These are phyloP conservation scores for Hydrolagus colliei DNA, from an alignment of 2,797 vertebrate genomes.

Conservation along the genomic window DNA sequence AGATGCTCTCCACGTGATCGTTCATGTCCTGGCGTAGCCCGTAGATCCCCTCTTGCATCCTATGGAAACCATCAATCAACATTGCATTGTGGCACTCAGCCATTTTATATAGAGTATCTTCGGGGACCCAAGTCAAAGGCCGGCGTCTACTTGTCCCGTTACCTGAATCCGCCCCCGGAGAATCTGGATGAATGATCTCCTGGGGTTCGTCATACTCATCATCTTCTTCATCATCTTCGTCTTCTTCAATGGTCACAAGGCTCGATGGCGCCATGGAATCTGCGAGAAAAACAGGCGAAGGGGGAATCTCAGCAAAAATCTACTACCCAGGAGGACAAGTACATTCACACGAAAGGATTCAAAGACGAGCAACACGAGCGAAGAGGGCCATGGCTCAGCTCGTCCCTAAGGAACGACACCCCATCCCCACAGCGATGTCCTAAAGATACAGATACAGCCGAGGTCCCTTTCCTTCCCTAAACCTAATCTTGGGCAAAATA, in stretches of 20 bases:
- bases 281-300: constrained; percentile 31
- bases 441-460: too few species aligned
- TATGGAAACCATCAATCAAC: constrained; percentile 30
- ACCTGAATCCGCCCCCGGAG: constrained; percentile 24
- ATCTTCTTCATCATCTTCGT: constrained; percentile 17
- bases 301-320: constrained; percentile 29
- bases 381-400: constrained; percentile 1
- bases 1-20: constrained; percentile 26
- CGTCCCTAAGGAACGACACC: too few species aligned
- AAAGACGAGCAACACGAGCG: background rate
- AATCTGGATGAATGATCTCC: constrained; percentile 28
- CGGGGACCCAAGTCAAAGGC: constrained; percentile 18
- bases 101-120: constrained; percentile 27
- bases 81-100: constrained; percentile 28
- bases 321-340: constrained; percentile 30
- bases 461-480: too few species aligned
- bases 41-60: constrained; percentile 28
- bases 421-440: too few species aligned
- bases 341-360: constrained; percentile 28
- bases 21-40: constrained; percentile 28
- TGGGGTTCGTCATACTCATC: constrained; percentile 27
- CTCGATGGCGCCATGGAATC: constrained; percentile 22
- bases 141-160: constrained; percentile 25
- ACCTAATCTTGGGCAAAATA: too few species aligned
- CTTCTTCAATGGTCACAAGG: constrained; percentile 32